Percentiles rank a stretch among this genome's conserved stretches.
Evolutionary conservation across 2,113 vertebrate genomes (phyloP).

Genomic region (Girardinichthys multiradiatus): DNA sequence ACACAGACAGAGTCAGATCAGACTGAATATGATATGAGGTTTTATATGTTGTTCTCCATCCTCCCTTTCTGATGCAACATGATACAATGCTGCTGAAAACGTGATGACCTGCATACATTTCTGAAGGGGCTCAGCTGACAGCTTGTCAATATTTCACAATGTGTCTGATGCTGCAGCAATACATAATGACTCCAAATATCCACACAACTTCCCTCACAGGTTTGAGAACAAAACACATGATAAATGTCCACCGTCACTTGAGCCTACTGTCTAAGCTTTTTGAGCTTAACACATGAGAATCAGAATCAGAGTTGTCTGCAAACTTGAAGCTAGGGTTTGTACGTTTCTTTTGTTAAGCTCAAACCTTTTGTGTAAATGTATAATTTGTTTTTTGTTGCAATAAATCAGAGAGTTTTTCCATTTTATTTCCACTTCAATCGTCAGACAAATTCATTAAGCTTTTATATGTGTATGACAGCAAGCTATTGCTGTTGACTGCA

Average conservation of each 20-base stretch:
- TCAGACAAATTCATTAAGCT: constrained; percentile 11
- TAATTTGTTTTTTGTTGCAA: neutral
- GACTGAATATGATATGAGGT: constrained; percentile 48
- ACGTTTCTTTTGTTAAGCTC: neutral
- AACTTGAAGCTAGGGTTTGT: neutral
- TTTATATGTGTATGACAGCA: constrained; percentile 17
- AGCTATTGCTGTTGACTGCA: constrained; percentile 26
- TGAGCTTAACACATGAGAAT: neutral
- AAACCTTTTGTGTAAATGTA: neutral
- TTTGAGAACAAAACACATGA: constrained; percentile 20
- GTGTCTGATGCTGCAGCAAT: constrained; percentile 49
- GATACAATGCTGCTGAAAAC: constrained; percentile 67
- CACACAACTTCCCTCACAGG: constrained; percentile 22
- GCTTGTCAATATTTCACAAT: constrained; percentile 69
- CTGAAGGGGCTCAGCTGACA: constrained; percentile 62
- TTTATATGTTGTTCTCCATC: constrained; percentile 35
- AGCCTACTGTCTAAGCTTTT: neutral
- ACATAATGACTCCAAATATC: constrained; percentile 45
- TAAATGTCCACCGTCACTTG: neutral
- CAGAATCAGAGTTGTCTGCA: neutral
- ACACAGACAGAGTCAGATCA: constrained; percentile 30
- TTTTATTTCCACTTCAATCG: neutral
- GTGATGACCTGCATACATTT: constrained; percentile 68
- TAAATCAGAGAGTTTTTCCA: neutral
- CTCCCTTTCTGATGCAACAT: constrained; percentile 65